Evolutionary conservation across 2,888 invertebrate species (phyloP).

Genomic region (Mythimna impura): DNA sequence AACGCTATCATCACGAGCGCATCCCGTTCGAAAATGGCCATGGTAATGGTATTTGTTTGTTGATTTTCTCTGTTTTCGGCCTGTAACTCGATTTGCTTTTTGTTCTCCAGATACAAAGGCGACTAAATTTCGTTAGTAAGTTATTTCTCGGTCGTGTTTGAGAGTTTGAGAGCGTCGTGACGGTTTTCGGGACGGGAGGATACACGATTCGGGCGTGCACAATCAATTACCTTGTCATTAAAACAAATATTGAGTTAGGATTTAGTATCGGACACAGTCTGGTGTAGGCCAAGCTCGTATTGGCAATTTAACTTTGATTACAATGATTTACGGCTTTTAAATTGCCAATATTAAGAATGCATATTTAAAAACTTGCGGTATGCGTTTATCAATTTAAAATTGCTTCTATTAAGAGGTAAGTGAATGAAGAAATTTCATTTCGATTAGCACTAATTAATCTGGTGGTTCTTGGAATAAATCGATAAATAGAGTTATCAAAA

Average conservation of each 20-base stretch:
- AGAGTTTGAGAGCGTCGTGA: conserved; percentile 80
- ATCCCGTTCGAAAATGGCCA: conserved; percentile 87
- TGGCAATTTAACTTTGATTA: conserved; percentile 55
- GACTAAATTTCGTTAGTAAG: conserved; percentile 87
- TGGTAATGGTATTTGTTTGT: conserved; percentile 89
- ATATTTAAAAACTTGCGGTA: conserved; percentile 42
- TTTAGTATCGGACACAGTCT: conserved; percentile 76
- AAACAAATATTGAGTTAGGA: conserved; percentile 88
- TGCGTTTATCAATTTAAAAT: conserved; percentile 35
- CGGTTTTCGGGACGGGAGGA: conserved; percentile 72
- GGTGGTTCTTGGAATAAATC: conserved; percentile 40
- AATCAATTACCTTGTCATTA: conserved; percentile 88
- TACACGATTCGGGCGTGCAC: conserved; percentile 79
- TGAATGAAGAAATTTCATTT: conserved; percentile 57
- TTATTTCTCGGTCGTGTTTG: conserved; percentile 77
- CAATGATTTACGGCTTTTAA: conserved; percentile 56
- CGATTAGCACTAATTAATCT: conserved; percentile 56
- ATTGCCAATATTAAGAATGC: conserved; percentile 42
- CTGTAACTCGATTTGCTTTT: conserved; percentile 90
- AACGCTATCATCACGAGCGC: conserved; percentile 87
- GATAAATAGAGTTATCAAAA: conserved; percentile 60
- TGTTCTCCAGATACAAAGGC: conserved; percentile 83
- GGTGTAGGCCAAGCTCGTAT: conserved; percentile 55
- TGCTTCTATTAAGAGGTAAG: conserved; percentile 45
- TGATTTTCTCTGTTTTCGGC: conserved; percentile 89